Conservation (phyloP, 1,140 invertebrate species). For the Plectrocnemia conspersa region DNA sequence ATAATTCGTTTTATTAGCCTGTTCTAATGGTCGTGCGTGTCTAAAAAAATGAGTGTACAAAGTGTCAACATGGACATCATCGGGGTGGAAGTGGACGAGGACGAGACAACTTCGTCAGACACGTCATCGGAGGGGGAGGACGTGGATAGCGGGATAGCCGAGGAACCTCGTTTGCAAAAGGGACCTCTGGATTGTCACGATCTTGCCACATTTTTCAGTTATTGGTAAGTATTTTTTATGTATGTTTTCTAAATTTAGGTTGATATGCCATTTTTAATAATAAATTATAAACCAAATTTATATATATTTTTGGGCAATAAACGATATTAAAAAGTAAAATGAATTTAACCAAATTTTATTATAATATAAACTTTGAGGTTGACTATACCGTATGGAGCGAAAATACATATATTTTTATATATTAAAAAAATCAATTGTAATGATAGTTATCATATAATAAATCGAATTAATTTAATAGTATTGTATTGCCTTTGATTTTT, state of each 20-base stretch:
- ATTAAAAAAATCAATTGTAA: too few species aligned
- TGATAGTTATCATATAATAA: too few species aligned
- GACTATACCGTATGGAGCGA: too few species aligned
- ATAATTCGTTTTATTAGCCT: neutral
- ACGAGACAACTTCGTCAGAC: neutral
- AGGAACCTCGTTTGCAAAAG: slow-evolving; percentile 20
- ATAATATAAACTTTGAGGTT: neutral
- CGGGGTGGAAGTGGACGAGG: neutral
- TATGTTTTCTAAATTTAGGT: slow-evolving; percentile 1
- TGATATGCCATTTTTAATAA: too few species aligned
- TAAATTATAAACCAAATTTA: too few species aligned
- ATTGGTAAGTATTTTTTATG: slow-evolving; percentile 25
- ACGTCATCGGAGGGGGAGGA: slow-evolving; percentile 25
- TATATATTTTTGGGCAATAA: too few species aligned
- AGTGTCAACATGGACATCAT: slow-evolving; percentile 7
- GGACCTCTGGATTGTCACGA: slow-evolving; percentile 32
- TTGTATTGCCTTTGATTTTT: too few species aligned
- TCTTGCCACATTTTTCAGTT: slow-evolving; percentile 32
- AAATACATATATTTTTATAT: too few species aligned
- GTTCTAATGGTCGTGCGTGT: neutral
- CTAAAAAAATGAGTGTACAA: slow-evolving; percentile 12
- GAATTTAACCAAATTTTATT: neutral
- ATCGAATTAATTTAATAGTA: too few species aligned
- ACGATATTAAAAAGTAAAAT: neutral
- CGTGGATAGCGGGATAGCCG: slow-evolving; percentile 33